These are phyloP conservation scores for Hermodice carunculata DNA, from an alignment of 2,888 invertebrate species.

Conservation along the genomic window DNA sequence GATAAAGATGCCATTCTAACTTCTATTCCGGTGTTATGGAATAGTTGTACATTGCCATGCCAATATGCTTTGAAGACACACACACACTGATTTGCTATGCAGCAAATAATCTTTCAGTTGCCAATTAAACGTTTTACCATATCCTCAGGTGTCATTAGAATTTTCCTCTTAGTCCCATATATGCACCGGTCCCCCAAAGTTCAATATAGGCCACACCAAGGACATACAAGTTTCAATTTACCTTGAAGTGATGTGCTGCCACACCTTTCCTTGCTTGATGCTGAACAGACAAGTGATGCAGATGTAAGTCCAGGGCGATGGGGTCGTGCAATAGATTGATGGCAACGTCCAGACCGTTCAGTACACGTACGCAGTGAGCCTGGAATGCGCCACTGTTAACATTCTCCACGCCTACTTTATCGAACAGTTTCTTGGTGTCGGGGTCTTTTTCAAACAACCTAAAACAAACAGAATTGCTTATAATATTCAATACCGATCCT, in stretches of 20 bases:
- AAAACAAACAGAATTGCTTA: background rate
- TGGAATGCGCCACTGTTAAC: constrained; percentile 24
- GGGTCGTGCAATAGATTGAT: constrained; percentile 31
- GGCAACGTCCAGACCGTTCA: constrained; percentile 35
- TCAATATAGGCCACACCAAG: no score
- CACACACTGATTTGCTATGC: no score
- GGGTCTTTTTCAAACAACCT: constrained; percentile 30
- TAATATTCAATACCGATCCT: background rate
- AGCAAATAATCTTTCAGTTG: no score
- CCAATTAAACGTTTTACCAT: no score
- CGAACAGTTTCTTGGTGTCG: constrained; percentile 20
- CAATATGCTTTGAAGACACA: no score
- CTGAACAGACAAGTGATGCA: constrained; percentile 30
- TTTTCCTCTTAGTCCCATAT: no score
- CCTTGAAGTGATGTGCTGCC: constrained; percentile 24
- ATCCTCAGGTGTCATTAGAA: no score
- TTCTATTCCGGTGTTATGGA: no score
- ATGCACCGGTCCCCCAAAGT: no score
- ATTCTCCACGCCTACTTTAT: constrained; percentile 22
- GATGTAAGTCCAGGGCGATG: constrained; percentile 22
- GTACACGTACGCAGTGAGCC: constrained; percentile 33
- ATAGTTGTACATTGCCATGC: no score
- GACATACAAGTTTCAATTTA: no score
- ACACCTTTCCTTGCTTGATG: constrained; percentile 28
- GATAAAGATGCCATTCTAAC: no score